Base-by-base conservation (phyloP, 2,888 invertebrate species). In the Polyommatus icarus region DNA sequence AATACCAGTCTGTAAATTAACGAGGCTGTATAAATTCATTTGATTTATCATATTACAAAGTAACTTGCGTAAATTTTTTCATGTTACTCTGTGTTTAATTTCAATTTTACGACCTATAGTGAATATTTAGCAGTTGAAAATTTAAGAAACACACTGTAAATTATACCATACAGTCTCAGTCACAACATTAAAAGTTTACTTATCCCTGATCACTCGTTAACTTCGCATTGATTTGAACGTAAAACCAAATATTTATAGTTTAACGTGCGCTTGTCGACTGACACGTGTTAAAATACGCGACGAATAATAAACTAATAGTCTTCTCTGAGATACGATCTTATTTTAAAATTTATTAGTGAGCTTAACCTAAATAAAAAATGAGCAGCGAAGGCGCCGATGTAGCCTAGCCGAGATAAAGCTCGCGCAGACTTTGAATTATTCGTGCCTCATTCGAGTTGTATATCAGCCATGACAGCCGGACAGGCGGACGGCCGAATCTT, bases 381-480 rank as follows among this genome's bases (percentile, higher is more conserved):
- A 54, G 50, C 75, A 75, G 50, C 29, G 73, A 78, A 75, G 75
- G 76, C 61, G 76, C 71, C 77, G 78, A 73, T 73, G 57, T 59
- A 57, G 72, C 54, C 75, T 75, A 75, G 54, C 75, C 54, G 75
- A 75, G 75, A 75, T 75, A 75, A 75, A 75, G 75, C 75, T 75
- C 54, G 75, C 75, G 24, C 50, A 29, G 75, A 29, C 75, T 76
- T 77, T 79, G 78, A 80, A 80, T 80, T 79, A 81, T 81, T 79
- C 78, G 78, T 80, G 76, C 77, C 80, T 81, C 79, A 79, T 81
- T 76, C 80, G 71, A 79, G 61, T 76, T 78, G 78, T 79, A 81
- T 80, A 78, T 80, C 80, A 81, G 46, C 15, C 76, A 36, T 46
- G 80, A 80, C 80, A 79, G 78, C 77, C 75, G 61, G 78, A 72